These are phyloP conservation scores for Volucella inflata DNA, from an alignment of 2,888 invertebrate species.

Conservation along the genomic window DNA sequence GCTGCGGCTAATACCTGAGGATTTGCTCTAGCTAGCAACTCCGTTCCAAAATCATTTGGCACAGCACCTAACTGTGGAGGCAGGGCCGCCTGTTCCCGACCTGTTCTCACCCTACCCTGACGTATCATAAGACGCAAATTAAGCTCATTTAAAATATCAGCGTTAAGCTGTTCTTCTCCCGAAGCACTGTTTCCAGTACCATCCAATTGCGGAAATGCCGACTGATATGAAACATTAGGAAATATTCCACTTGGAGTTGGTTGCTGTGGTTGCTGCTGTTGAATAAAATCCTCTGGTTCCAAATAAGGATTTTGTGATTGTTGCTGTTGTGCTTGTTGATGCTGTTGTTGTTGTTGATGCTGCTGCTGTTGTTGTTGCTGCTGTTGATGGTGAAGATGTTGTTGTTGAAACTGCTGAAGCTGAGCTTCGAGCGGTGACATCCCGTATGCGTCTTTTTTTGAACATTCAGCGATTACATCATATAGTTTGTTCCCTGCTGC, in stretches of 20 bases:
- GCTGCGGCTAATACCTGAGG: constrained; percentile 76
- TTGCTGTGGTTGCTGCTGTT: constrained; percentile 50
- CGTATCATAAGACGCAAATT: constrained; percentile 80
- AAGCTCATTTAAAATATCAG: constrained; percentile 80
- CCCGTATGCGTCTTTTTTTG: constrained; percentile 78
- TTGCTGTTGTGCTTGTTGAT: constrained; percentile 37
- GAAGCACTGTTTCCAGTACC: constrained; percentile 13
- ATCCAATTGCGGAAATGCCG: constrained; percentile 48
- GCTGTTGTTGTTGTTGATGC: constrained; percentile 45
- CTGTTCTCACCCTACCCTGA: constrained; percentile 71
- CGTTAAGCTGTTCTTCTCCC: constrained; percentile 73
- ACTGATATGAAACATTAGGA: constrained; percentile 60
- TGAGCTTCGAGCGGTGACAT: constrained; percentile 50
- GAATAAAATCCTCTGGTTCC: constrained; percentile 46
- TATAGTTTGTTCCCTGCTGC: constrained; percentile 80
- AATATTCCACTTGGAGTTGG: constrained; percentile 40
- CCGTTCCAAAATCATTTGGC: constrained; percentile 78
- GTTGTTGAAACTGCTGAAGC: constrained; percentile 75
- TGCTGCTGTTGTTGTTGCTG: constrained; percentile 61
- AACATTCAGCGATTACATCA: constrained; percentile 79
- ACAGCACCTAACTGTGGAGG: constrained; percentile 44
- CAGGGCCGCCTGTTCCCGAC: constrained; percentile 21
- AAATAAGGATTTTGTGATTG: constrained; percentile 47
- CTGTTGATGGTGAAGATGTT: constrained; percentile 48
- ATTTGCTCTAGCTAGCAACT: constrained; percentile 62